Conservation (phyloP, 2,797 vertebrate genomes). For the Parauchenoglanis ngamensis region DNA sequence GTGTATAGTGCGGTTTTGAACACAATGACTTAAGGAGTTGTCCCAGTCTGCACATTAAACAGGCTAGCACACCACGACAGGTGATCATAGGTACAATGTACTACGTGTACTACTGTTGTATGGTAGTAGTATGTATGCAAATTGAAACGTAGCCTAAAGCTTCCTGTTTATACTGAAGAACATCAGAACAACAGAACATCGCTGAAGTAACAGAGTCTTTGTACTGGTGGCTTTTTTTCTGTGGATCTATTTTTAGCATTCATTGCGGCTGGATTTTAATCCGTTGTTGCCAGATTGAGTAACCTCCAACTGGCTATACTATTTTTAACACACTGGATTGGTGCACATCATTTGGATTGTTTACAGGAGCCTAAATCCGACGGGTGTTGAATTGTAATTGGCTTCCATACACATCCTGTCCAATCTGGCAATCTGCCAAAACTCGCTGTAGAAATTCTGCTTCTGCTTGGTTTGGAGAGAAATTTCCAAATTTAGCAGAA, state of each 20-base stretch:
- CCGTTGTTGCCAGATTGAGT: constrained; percentile 6
- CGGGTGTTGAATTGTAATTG: background rate
- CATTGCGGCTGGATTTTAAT: constrained; percentile 28
- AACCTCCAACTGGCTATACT: background rate
- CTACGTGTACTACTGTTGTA: background rate
- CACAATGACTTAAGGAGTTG: background rate
- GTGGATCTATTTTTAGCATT: constrained; percentile 73
- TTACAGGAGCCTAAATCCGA: background rate
- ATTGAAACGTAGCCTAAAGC: background rate
- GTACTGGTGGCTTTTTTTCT: constrained; percentile 65
- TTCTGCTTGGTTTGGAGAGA: background rate
- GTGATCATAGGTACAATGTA: background rate
- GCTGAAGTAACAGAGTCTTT: constrained; percentile 66
- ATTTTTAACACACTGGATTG: constrained; percentile 4
- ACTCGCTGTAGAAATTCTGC: background rate
- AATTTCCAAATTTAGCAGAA: background rate
- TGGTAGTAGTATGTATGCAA: background rate
- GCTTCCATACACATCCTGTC: background rate
- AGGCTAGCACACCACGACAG: background rate
- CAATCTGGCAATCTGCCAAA: background rate
- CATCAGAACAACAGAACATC: background rate
- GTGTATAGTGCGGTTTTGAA: background rate
- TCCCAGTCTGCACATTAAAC: background rate
- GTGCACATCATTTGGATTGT: background rate
- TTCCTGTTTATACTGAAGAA: background rate